Evolutionary conservation across 2,113 vertebrate genomes (phyloP), one percentile per base, ranked within the genome.

Genomic region (Cygnus buccinator): DNA sequence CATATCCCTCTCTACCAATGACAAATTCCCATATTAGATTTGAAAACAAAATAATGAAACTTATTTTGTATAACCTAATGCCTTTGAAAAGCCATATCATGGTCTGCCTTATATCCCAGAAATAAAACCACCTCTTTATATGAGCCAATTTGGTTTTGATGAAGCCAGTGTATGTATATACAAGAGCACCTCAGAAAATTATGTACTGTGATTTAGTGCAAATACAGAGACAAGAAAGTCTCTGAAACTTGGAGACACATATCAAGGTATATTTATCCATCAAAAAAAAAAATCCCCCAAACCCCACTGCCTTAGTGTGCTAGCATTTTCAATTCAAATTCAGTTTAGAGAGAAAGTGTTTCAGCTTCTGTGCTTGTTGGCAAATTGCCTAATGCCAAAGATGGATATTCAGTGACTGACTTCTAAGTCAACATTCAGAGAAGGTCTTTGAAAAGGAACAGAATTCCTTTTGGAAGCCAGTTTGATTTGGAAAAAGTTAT

Each of bases 401-500:
- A 44, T 50, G 71, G 66, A 94, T 84, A 94, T 94, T 78, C 66
- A 87, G 72, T 57, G 37, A 83, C 65, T 67, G 62, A 84, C 59
- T 80, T 87, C n/a, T 73, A 81, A 75, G 43, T 70, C 77, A 96
- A 75, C 73, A 68, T 84, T 87, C 23, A 86, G 59, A 85, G 39
- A 91, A 83, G 12, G 20, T 25, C 43, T 95, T 82, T 78, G 31
- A 76, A 87, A 94, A 75, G 11, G 44, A 84, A 66, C 85, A 81
- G 39, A 70, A 89, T 84, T 92, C 81, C 70, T 82, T 89, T 54
- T 72, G 57, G 83, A 94, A 89, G 35, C 5, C 48, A 75, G 75
- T 87, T 89, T 87, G 41, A 87, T 93, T 91, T 89, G 23, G 35
- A 84, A 93, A 75, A 91, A 44, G 19, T 87, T 89, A 92, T 66